A percentile compares a stretch with the other conserved stretches of the same genome.
Conservation (phyloP, 2,888 invertebrate genomes). For the Drosophila dives region DNA sequence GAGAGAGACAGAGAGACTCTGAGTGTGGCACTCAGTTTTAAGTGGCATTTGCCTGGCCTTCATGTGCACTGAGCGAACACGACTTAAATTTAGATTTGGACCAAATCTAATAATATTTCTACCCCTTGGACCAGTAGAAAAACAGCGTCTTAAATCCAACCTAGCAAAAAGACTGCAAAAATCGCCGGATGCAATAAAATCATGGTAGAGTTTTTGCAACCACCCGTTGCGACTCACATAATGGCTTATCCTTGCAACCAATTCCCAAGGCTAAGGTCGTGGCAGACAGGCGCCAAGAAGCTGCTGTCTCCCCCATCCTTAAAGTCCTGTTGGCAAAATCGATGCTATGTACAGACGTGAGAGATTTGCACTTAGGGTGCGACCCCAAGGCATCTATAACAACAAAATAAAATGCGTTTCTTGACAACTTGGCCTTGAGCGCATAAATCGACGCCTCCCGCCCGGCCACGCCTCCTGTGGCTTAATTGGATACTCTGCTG, state of each 20-base stretch:
- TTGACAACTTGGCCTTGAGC: constrained; percentile 69
- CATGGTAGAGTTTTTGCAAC: constrained; percentile 55
- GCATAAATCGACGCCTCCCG: constrained; percentile 37
- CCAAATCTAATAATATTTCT: constrained; percentile 7
- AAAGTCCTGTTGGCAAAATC: constrained; percentile 57
- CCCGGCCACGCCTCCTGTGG: constrained; percentile 14
- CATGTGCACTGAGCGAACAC: neutral
- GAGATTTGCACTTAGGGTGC: constrained; percentile 60
- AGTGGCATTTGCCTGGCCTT: constrained; percentile 4
- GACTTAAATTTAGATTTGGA: neutral
- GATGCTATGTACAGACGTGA: constrained; percentile 35
- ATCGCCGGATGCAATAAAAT: constrained; percentile 62
- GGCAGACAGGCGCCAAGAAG: constrained; percentile 45
- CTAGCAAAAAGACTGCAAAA: constrained; percentile 25
- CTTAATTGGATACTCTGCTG: constrained; percentile 47
- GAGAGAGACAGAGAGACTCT: neutral
- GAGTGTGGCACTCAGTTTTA: neutral
- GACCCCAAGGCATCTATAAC: constrained; percentile 31
- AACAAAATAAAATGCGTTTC: constrained; percentile 27
- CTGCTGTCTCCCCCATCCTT: constrained; percentile 1
- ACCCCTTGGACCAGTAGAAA: constrained; percentile 22
- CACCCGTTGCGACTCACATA: constrained; percentile 48
- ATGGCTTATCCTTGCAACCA: constrained; percentile 22
- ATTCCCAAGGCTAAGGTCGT: constrained; percentile 40
- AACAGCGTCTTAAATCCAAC: constrained; percentile 33